Percentiles rank a stretch among this genome's conserved stretches.
phyloP scores from a whole-genome alignment of 2,888 invertebrate genomes.

The Nymphalis c-album region DNA sequence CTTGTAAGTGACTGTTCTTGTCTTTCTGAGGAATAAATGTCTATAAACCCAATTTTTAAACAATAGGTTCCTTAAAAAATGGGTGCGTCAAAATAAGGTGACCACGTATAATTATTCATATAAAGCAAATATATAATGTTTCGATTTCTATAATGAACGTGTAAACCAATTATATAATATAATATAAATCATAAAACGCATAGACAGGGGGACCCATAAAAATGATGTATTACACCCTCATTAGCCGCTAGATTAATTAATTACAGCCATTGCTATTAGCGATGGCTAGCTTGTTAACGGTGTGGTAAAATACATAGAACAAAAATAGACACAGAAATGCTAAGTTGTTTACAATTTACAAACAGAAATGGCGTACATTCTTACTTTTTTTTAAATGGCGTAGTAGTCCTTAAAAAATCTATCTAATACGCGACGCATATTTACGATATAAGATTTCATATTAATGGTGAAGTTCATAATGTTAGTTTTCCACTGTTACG shows the following conservation, averaged over 20 bases:
- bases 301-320: background rate
- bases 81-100: too few relatives aligned
- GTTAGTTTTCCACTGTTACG: background rate
- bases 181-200: conserved; percentile 19
- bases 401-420: too few relatives aligned
- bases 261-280: conserved; percentile 20
- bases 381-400: too few relatives aligned
- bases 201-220: conserved; percentile 32
- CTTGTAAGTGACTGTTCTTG: too few relatives aligned
- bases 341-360: background rate
- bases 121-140: too few relatives aligned
- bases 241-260: conserved; percentile 35
- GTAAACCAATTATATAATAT: background rate
- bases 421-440: too few relatives aligned
- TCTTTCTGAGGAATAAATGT: too few relatives aligned
- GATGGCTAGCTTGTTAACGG: conserved; percentile 6
- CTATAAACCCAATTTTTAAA: too few relatives aligned
- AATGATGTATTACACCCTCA: conserved; percentile 36
- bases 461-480: background rate
- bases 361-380: too few relatives aligned
- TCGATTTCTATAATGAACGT: background rate
- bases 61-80: too few relatives aligned
- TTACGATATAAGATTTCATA: too few relatives aligned
- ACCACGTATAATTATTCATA: too few relatives aligned
- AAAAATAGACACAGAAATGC: background rate